Evolutionary conservation across 2,797 vertebrate species (phyloP).

Genomic region (Danio jaintianensis): DNA sequence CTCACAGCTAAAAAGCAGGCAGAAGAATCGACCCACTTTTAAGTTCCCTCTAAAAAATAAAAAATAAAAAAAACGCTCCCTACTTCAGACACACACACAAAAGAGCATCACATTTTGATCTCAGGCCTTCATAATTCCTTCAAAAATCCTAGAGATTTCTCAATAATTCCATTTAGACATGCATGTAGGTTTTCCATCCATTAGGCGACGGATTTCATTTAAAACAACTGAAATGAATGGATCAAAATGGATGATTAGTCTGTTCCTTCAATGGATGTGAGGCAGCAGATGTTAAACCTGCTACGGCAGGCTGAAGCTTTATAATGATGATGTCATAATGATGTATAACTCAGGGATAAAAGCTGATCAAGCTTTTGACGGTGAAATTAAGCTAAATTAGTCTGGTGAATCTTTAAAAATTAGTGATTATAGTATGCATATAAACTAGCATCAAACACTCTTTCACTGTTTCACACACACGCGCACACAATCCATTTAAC

Average conservation of each 20-base stretch:
- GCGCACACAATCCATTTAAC: background rate
- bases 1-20: slow-evolving; percentile 34
- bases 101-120: background rate
- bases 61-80: slow-evolving; percentile 24
- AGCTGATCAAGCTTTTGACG: slow-evolving; percentile 35
- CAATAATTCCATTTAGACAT: slow-evolving; percentile 1
- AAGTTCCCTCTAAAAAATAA: background rate
- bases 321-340: slow-evolving; percentile 39
- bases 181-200: slow-evolving; percentile 4
- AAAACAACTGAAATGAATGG: slow-evolving; percentile 22
- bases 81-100: slow-evolving; percentile 24
- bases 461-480: slow-evolving; percentile 3
- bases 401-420: slow-evolving; percentile 14
- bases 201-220: slow-evolving; percentile 10
- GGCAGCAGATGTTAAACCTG: slow-evolving; percentile 23
- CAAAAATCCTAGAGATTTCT: slow-evolving; percentile 15
- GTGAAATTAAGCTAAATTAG: slow-evolving; percentile 34
- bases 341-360: slow-evolving; percentile 41
- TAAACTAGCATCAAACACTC: background rate
- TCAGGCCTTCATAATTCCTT: background rate
- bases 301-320: slow-evolving; percentile 19
- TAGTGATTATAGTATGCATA: background rate
- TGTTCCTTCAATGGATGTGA: slow-evolving; percentile 7
- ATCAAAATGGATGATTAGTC: slow-evolving; percentile 17
- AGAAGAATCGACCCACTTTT: slow-evolving; percentile 53